Evolutionary conservation across 2,113 vertebrate species (phyloP), one percentile per base, ranked within the genome.

Genomic region (Serilophus lunatus): DNA sequence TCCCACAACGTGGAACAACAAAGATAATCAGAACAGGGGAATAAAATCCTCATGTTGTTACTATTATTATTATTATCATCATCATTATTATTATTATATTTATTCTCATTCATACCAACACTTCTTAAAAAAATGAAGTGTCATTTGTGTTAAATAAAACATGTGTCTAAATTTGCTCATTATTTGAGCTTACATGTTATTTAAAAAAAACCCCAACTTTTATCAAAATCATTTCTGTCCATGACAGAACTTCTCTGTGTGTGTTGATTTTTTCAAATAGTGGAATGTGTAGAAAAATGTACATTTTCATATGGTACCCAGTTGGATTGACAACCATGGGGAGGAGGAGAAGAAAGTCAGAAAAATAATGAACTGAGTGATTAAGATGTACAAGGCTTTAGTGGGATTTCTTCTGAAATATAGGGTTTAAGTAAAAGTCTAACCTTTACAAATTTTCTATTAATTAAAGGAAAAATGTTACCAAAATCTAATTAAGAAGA

Each of bases 101-200:
- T n/a, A n/a, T n/a, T n/a, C n/a, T n/a, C n/a, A 24, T 25, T 44
- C 51, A 31, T 20, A 53, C 15, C 10, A 63, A 18, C 13, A 24
- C 13, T 36, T 12, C 38, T 54, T 10, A 12, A 68, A 53, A n/a
- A 4, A 33, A 15, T 24, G 10, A 44, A 59, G 16, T 4, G 16
- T 33, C 11, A 10, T 3, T 3, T 3, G 2, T 56, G 36, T 38
- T 82, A 49, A 56, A 65, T 35, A 13, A 65, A 60, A 26, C 38
- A 5, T 6, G 0, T 28, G 6, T n/a, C 20, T 72, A 35, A 25
- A 51, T 75, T 40, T 82, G 7, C 12, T 15, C 0, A 0, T 28
- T 77, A 12, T 47, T 56, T 87, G 33, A 56, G 10, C 8, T 31
- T 20, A 12, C 22, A 24, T 79, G 23, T 38, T 72, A 18, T 35